phyloP scores from a whole-genome alignment of 1,140 invertebrate genomes.

The Panulirus ornatus region DNA sequence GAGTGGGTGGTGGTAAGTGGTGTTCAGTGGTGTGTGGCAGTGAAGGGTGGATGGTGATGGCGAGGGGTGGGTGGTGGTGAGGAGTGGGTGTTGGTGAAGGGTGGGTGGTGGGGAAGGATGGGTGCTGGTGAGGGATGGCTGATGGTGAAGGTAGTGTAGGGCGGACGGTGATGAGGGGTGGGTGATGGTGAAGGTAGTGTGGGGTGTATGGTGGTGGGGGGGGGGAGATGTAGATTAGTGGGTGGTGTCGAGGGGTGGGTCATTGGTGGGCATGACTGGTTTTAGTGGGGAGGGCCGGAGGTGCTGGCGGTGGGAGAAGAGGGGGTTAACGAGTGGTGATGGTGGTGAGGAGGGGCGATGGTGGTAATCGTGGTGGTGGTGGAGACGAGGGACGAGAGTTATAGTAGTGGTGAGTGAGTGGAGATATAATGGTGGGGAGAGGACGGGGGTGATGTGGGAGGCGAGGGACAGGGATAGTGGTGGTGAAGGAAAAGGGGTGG shows the following conservation, averaged over 20 bases:
- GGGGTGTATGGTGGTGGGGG: background rate
- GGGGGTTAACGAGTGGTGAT: no score
- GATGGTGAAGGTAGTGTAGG: background rate
- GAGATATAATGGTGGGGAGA: background rate
- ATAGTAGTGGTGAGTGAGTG: background rate
- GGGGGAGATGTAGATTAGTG: background rate
- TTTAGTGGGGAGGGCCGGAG: background rate
- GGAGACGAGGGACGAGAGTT: background rate
- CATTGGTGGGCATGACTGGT: no score
- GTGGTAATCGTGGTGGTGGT: background rate
- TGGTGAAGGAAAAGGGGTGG: background rate
- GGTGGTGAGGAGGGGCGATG: background rate
- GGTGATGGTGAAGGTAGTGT: background rate
- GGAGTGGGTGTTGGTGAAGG: background rate
- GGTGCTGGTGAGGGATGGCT: background rate
- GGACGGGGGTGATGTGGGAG: background rate
- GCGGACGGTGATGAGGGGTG: background rate
- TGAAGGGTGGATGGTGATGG: background rate
- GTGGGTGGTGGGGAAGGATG: background rate
- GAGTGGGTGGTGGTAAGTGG: no score
- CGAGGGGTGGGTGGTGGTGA: background rate
- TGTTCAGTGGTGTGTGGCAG: no score
- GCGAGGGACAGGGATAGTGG: constrained; percentile 5
- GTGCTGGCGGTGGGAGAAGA: background rate
- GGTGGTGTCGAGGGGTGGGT: background rate